Percentiles rank a stretch among this genome's conserved stretches.
Evolutionary conservation across 2,888 invertebrate genomes (phyloP).

Genomic region (Resseliella maxima): DNA sequence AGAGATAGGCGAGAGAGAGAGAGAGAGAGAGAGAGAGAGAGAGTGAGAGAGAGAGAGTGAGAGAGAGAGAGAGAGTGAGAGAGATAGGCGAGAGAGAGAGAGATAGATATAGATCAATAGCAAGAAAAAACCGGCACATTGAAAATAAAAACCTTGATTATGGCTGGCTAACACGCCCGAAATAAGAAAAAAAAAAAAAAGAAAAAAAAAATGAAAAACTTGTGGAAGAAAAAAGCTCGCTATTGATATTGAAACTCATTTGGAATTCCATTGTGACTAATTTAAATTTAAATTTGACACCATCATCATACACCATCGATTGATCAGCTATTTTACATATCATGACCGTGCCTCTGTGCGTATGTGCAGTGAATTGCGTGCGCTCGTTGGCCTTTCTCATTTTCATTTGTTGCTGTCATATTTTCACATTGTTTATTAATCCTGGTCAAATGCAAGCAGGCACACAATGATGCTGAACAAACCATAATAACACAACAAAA

Average conservation of each 20-base stretch:
- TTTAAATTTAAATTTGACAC: constrained; percentile 28
- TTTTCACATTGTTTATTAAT: constrained; percentile 34
- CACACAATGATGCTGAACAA: neutral
- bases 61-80: too few relatives aligned
- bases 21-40: too few relatives aligned
- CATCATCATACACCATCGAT: constrained; percentile 18
- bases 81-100: too few relatives aligned
- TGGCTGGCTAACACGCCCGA: too few relatives aligned
- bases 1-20: too few relatives aligned
- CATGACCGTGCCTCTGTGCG: neutral
- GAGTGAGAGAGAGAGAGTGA: too few relatives aligned
- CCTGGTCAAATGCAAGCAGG: neutral
- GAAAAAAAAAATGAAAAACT: neutral
- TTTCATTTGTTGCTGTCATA: neutral
- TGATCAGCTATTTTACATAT: constrained; percentile 27
- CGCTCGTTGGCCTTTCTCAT: neutral
- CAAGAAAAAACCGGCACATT: too few relatives aligned
- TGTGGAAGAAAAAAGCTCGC: neutral
- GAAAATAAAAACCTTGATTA: too few relatives aligned
- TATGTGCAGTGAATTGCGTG: neutral
- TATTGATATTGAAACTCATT: constrained; percentile 38
- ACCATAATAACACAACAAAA: neutral
- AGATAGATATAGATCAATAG: too few relatives aligned
- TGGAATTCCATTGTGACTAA: constrained; percentile 23
- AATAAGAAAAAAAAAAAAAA: too few relatives aligned